Evolutionary conservation across 2,113 vertebrate species (phyloP).

Genomic region (Tragulus kanchil): DNA sequence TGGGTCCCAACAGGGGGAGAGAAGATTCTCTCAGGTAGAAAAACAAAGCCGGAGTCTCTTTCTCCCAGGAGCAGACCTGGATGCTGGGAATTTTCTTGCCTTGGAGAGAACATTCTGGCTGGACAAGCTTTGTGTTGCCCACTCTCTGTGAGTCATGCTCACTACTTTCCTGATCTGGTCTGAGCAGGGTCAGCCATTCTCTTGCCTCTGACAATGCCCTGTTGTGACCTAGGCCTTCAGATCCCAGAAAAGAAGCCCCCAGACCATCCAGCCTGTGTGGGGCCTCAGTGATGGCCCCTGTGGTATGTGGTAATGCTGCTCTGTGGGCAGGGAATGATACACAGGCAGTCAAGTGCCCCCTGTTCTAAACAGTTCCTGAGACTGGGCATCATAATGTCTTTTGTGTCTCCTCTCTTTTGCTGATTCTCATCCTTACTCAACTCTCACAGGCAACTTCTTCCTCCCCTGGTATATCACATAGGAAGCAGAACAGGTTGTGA

Average conservation of each 20-base stretch:
- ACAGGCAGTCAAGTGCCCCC: accelerated
- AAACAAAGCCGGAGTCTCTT: not conserved
- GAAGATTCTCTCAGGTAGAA: not conserved
- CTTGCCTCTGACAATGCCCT: not conserved
- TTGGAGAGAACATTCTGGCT: accelerated
- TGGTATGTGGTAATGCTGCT: accelerated
- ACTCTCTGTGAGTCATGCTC: accelerated
- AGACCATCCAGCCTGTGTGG: accelerated
- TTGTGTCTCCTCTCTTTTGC: not conserved
- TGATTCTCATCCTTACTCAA: accelerated
- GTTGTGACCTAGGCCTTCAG: not conserved
- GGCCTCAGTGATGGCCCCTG: not conserved
- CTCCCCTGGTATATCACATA: too few species aligned
- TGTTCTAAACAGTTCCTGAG: accelerated
- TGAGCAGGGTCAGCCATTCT: not conserved
- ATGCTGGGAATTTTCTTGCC: not conserved
- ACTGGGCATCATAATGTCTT: accelerated
- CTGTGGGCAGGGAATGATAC: not conserved
- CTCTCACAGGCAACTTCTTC: not conserved
- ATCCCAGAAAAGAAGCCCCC: accelerated
- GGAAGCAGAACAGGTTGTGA: accelerated
- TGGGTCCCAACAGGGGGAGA: not conserved
- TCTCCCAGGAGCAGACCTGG: not conserved
- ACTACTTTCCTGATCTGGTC: not conserved
- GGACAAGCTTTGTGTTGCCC: not conserved